Base-by-base conservation (phyloP, 2,888 invertebrate genomes). In the Cantharis lateralis region DNA sequence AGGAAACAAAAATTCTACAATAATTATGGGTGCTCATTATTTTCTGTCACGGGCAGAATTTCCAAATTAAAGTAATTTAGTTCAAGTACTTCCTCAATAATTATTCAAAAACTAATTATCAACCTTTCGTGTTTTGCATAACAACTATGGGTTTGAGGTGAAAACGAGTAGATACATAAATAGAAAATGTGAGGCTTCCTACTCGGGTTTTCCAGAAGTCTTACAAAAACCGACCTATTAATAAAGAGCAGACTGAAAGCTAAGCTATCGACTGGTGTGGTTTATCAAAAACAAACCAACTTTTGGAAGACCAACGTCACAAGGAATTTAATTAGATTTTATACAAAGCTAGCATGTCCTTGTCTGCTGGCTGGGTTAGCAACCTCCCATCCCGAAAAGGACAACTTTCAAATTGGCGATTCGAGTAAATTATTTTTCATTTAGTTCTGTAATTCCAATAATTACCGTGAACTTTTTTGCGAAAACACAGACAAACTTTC, bases 1-100 rank as follows among this genome's bases (percentile, higher is more conserved):
- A 84, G 78, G 78, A 71, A 15, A 7, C 48, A 48, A n/a, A 48
- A n/a, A 48, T 7, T 13, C 48, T 5, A 7, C 26, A 9, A n/a
- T 7, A n/a, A 48, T 48, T 48, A 48, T 48, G 7, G 48, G n/a
- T 48, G 9, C 32, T 11, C 32, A 5, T 32, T 5, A n/a, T 32
- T 32, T n/a, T 13, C 1, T 48, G 48, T n/a, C n/a, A 48, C 5
- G n/a, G n/a, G 5, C 48, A 48, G 9, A 48, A 48, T 48, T 48
- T 48, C 13, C 13, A 32, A 32, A 32, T 32, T 32, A 32, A 32
- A 32, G 0, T 32, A n/a, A n/a, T 48, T 48, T 48, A 48, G 48
- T 7, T 48, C n/a, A 48, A 48, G 48, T 48, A 48, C 48, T 48
- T 48, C 48, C 48, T 48, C 48, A 48, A 24, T 24, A 24, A 48